Evolutionary conservation across 2,113 vertebrate species (phyloP).

Genomic region (Alouatta palliata): DNA sequence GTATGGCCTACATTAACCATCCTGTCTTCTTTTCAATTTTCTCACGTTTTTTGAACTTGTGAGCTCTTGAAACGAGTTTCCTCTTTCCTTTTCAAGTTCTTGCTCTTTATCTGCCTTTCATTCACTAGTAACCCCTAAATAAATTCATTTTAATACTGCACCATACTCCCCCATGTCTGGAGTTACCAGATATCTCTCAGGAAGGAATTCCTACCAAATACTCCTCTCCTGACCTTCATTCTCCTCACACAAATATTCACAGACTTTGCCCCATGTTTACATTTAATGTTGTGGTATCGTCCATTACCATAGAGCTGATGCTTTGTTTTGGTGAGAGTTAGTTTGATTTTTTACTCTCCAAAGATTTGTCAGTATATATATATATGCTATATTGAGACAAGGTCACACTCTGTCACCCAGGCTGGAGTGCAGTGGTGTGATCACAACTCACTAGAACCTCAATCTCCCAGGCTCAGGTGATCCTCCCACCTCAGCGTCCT

Average conservation of each 20-base stretch:
- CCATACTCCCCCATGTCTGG: background rate
- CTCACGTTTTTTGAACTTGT: background rate
- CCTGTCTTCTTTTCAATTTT: constrained; percentile 2
- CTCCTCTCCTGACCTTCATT: background rate
- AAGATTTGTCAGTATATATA: too few relatives aligned
- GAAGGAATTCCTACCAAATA: background rate
- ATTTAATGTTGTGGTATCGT: background rate
- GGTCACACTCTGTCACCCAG: too few relatives aligned
- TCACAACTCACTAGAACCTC: too few relatives aligned
- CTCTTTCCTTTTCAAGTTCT: background rate
- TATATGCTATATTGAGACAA: too few relatives aligned
- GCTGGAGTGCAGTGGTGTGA: too few relatives aligned
- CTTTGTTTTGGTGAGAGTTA: background rate
- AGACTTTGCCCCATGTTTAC: background rate
- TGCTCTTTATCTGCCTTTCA: constrained; percentile 1
- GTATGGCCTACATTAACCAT: background rate
- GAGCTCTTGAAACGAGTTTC: constrained; percentile 25
- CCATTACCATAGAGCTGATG: background rate
- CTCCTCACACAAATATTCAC: background rate
- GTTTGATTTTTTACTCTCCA: background rate
- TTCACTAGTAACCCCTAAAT: background rate
- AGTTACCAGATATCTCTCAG: background rate
- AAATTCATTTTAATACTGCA: background rate
- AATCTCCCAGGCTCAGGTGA: too few relatives aligned
- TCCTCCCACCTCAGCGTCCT: too few relatives aligned